Evolutionary conservation across 2,888 invertebrate genomes (phyloP).

Genomic region (Belgica antarctica): DNA sequence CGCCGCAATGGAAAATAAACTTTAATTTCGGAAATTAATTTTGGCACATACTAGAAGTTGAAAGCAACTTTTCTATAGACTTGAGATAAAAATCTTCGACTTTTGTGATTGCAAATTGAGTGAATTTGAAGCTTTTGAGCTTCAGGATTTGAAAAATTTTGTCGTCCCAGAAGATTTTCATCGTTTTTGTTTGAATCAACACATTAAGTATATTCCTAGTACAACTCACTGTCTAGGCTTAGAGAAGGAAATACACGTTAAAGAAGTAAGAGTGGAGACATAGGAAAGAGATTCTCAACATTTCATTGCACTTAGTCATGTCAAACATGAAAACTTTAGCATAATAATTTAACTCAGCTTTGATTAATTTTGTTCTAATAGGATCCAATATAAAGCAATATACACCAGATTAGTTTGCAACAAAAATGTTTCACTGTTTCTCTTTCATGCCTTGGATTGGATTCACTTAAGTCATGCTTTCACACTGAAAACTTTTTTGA

Average conservation of each 20-base stretch:
- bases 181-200: not conserved
- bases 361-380: too few species aligned
- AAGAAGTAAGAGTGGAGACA: slow-evolving; percentile 1
- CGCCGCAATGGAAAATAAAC: not conserved
- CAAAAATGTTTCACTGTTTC: slow-evolving; percentile 7
- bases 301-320: not conserved
- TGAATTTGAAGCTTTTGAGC: not conserved
- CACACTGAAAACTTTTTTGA: slow-evolving; percentile 8
- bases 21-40: slow-evolving; percentile 20
- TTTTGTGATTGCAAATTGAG: not conserved
- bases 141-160: not conserved
- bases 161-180: slow-evolving; percentile 23
- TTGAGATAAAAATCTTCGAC: slow-evolving; percentile 23
- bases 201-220: not conserved
- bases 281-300: slow-evolving; percentile 17
- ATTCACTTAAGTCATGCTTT: slow-evolving; percentile 7
- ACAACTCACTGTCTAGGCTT: not conserved
- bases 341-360: too few species aligned
- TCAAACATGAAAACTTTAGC: too few species aligned
- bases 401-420: not conserved
- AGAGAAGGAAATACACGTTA: slow-evolving; percentile 1
- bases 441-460: slow-evolving; percentile 22
- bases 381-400: not conserved
- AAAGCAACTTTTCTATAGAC: not conserved
- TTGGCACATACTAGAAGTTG: slow-evolving; percentile 13